Evolutionary conservation across 1,140 invertebrate species (phyloP), one percentile per base, ranked within the genome.

Genomic region (Tetranychus cinnabarinus): DNA sequence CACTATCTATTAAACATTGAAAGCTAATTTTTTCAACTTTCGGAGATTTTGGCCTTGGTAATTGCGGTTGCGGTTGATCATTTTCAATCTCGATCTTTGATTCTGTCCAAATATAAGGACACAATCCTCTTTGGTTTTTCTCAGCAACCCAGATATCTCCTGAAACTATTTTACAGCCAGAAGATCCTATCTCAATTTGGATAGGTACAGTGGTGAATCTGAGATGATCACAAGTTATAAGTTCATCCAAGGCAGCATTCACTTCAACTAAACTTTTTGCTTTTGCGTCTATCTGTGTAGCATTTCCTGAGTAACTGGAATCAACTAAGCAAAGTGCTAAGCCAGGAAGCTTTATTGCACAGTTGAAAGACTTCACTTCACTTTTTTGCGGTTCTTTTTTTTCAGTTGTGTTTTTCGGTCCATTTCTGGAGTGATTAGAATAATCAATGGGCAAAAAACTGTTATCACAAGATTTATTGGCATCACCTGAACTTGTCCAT

Each of bases 321-420:
- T 62, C 45, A 12, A 65, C n/a, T 13, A 65, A 33, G 55, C 64
- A 65, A 8, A 65, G 10, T 7, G 37, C 31, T 8, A 65, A 39
- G 13, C 64, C 64, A 10, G 64, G 64, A n/a, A 65, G 10, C 59
- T 64, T 65, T 15, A 65, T 36, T 13, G 61, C 15, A 60, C 56
- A 63, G 45, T 37, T 35, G 36, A 61, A 59, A n/a, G 7, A 12
- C n/a, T 35, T 59, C 23, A 23, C 23, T 23, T 23, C 23, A 23
- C 23, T 23, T 23, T 23, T 23, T 23, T 23, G 23, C 23, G 23
- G 23, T 23, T 23, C 23, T 23, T 23, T 23, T 23, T 23, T 23
- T 23, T 23, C 23, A 23, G 23, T 23, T 7, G 58, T 15, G 37
- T 33, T 8, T 23, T 46, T 55, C 39, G 23, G 15, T 37, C 45